Conservation (phyloP, 2,797 vertebrate species). For the Gobionotothen gibberifrons region DNA sequence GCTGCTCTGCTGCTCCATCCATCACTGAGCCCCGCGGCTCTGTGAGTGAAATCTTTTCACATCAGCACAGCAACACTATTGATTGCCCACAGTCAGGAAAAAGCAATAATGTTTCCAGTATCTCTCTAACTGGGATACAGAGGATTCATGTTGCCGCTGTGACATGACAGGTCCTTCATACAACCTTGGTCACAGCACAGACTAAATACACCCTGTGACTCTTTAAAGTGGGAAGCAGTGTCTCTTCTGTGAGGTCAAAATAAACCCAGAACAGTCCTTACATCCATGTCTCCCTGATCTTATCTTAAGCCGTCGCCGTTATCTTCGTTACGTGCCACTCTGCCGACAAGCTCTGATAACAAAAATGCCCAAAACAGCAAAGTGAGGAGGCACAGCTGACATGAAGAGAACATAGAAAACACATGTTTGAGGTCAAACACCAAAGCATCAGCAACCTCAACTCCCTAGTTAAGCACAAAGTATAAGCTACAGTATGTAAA, state of each 20-base stretch:
- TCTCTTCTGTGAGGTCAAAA: constrained; percentile 12
- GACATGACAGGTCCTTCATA: constrained; percentile 31
- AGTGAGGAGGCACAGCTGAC: neutral
- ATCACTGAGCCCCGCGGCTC: constrained; percentile 41
- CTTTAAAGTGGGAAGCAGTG: neutral
- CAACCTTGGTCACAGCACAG: constrained; percentile 9
- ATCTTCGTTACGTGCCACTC: constrained; percentile 30
- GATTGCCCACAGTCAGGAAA: constrained; percentile 57
- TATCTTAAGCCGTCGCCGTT: constrained; percentile 21
- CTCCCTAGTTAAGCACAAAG: neutral
- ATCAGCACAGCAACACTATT: constrained; percentile 58
- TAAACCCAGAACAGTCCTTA: constrained; percentile 6
- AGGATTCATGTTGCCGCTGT: constrained; percentile 12
- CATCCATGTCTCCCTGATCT: constrained; percentile 1
- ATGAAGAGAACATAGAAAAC: neutral
- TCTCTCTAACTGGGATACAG: constrained; percentile 15
- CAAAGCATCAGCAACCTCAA: neutral
- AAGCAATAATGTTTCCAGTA: constrained; percentile 44
- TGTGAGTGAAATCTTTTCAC: constrained; percentile 51
- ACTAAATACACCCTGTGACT: neutral
- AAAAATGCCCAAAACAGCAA: constrained; percentile 8
- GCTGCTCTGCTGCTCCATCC: constrained; percentile 41
- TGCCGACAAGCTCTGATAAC: constrained; percentile 39
- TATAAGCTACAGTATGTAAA: neutral
- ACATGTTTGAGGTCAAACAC: constrained; percentile 9